These are phyloP conservation scores for Eilema griseolum DNA, from an alignment of 2,888 invertebrate species.

Conservation along the genomic window DNA sequence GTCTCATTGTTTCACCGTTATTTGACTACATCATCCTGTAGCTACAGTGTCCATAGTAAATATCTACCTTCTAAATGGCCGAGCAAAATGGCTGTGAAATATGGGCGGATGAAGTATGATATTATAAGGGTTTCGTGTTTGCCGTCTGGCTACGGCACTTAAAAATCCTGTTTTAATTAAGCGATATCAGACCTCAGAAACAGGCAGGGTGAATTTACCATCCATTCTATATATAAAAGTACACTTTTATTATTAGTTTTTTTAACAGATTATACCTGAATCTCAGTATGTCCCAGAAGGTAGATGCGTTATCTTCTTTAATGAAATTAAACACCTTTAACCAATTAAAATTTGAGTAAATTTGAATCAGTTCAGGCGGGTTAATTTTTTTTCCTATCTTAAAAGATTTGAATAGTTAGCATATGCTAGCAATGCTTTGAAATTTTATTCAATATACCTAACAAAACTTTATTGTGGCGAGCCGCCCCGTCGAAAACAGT, in stretches of 20 bases:
- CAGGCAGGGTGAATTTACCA: no score
- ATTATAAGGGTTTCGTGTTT: neutral
- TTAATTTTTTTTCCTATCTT: no score
- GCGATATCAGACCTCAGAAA: neutral
- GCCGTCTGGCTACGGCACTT: neutral
- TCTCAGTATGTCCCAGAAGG: no score
- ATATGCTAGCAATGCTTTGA: no score
- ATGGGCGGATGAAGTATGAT: neutral
- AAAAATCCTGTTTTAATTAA: neutral
- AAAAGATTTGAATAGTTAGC: no score
- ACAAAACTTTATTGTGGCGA: no score
- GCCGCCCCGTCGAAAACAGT: no score
- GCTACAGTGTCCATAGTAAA: neutral
- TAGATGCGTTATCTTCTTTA: no score
- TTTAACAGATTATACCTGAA: neutral
- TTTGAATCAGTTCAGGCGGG: no score
- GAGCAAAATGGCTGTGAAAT: neutral
- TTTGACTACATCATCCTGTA: neutral
- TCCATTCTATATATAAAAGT: neutral
- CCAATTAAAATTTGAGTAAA: no score
- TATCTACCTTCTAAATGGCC: neutral
- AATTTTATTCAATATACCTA: no score
- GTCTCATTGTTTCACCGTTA: neutral
- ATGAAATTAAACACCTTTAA: no score
- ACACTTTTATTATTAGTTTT: neutral